phyloP scores from a whole-genome alignment of 2,888 invertebrate species.

The Embidobia sp. region DNA sequence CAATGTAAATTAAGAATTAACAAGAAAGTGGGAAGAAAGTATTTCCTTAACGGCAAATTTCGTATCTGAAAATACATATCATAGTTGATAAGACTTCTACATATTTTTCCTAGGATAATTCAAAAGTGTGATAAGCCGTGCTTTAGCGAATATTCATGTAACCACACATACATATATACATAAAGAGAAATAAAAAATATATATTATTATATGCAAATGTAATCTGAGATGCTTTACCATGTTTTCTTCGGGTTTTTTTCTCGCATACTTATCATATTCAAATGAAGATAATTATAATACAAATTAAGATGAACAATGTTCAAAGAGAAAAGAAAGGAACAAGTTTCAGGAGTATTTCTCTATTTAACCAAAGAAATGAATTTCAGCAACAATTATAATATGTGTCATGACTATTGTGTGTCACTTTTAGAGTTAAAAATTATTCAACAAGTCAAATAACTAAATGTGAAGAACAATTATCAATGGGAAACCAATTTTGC shows the following conservation, averaged over 20 bases:
- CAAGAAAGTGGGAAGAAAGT: background rate
- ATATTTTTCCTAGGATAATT: conserved; percentile 58
- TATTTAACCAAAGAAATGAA: conserved; percentile 12
- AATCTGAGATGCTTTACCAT: conserved; percentile 17
- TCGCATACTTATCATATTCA: no score
- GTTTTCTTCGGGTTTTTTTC: conserved; percentile 5
- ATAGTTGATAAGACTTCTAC: conserved; percentile 27
- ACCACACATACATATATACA: conserved; percentile 2
- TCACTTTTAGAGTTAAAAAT: conserved; percentile 31
- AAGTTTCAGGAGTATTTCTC: background rate
- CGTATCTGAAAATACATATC: conserved; percentile 23
- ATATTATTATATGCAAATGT: conserved; percentile 1
- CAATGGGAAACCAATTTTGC: conserved; percentile 5
- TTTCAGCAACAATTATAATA: conserved; percentile 18
- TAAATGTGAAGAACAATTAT: conserved; percentile 19
- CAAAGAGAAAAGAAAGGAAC: background rate
- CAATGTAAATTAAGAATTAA: no score
- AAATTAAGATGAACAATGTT: background rate
- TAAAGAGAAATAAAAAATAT: background rate
- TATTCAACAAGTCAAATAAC: conserved; percentile 14
- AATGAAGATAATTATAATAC: no score
- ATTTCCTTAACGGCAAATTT: background rate
- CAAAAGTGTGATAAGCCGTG: conserved; percentile 50
- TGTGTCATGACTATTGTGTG: conserved; percentile 23
- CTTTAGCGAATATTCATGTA: conserved; percentile 22